Evolutionary conservation across 2,797 vertebrate species (phyloP), one percentile per base, ranked within the genome.

Genomic region (Margarornis squamiger): DNA sequence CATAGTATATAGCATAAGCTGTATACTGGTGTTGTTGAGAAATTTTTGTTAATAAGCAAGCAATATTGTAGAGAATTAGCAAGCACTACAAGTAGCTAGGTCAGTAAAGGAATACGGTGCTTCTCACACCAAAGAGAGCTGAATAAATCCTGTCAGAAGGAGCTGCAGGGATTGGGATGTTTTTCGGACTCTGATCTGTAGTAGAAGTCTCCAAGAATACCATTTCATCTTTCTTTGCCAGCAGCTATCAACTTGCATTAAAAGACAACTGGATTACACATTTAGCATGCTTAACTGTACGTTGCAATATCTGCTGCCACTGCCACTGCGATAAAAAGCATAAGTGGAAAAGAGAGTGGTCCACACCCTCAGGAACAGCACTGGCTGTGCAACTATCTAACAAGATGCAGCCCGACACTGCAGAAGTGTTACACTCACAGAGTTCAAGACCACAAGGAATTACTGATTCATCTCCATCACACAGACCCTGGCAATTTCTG

Each of bases 181-280:
- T 78, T 81, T 95, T 79, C 77, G 14, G 55, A 57, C 39, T 49
- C 57, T 59, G 63, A 92, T 85, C 38, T 85, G 24, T 23, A 92
- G 86, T 88, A 92, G 67, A 87, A 90, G 32, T 61, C 68, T 80
- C 61, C 65, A 54, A 49, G 59, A 90, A 74, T 3, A 81, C 55
- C n/a, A 62, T 76, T 84, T 75, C 85, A 85, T 68, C 27, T 46
- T 5, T 2, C 75, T 82, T 67, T 67, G 72, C 77, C 75, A 87
- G 88, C 46, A 80, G 75, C 81, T 96, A 84, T 83, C 88, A 93
- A 13, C 74, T 74, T 77, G 72, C 68, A 92, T 94, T 89, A 95
- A 70, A 84, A 92, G 80, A 62, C 86, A 86, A 46, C 67, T 66
- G 78, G 78, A 65, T 80, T 39, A 80, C 14, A 72, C 65, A 39